Percentiles rank a stretch among this genome's conserved stretches.
phyloP scores from a whole-genome alignment of 2,888 invertebrate genomes.

The Corythucha ciliata region DNA sequence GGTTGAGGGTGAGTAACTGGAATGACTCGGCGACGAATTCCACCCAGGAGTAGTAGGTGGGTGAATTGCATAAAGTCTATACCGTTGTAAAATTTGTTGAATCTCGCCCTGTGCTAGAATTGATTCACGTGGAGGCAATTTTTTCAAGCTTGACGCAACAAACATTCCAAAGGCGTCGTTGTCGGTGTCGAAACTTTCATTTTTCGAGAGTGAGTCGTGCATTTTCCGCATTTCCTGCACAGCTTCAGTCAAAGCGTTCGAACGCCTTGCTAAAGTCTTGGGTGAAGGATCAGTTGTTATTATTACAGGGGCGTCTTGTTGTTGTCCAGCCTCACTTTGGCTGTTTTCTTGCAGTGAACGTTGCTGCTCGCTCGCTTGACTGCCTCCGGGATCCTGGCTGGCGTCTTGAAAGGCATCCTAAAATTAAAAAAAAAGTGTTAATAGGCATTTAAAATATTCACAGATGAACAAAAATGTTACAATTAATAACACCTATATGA shows the following conservation, averaged over 20 bases:
- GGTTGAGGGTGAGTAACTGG: too few relatives aligned
- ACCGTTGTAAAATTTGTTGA: too few relatives aligned
- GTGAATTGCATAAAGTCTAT: too few relatives aligned
- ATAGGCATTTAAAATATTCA: constrained; percentile 2
- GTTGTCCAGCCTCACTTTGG: background rate
- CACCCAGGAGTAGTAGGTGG: too few relatives aligned
- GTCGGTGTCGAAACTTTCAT: constrained; percentile 2
- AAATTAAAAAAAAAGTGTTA: constrained; percentile 6
- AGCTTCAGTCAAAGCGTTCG: constrained; percentile 9
- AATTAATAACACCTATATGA: background rate
- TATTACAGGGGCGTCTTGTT: too few relatives aligned
- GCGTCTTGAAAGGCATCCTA: constrained; percentile 6
- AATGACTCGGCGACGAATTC: too few relatives aligned
- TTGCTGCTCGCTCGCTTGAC: background rate
- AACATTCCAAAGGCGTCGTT: constrained; percentile 4
- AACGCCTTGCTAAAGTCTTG: constrained; percentile 6
- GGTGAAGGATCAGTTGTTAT: constrained; percentile 3
- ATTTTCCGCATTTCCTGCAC: constrained; percentile 5
- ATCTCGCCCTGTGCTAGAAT: too few relatives aligned
- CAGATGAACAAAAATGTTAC: background rate
- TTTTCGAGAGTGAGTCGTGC: constrained; percentile 7
- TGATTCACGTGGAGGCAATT: too few relatives aligned
- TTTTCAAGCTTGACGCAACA: constrained; percentile 6
- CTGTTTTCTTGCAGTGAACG: constrained; percentile 3
- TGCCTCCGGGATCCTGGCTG: too few relatives aligned